These are phyloP conservation scores for Limnephilus rhombicus DNA, from an alignment of 2,888 invertebrate genomes.

Conservation along the genomic window DNA sequence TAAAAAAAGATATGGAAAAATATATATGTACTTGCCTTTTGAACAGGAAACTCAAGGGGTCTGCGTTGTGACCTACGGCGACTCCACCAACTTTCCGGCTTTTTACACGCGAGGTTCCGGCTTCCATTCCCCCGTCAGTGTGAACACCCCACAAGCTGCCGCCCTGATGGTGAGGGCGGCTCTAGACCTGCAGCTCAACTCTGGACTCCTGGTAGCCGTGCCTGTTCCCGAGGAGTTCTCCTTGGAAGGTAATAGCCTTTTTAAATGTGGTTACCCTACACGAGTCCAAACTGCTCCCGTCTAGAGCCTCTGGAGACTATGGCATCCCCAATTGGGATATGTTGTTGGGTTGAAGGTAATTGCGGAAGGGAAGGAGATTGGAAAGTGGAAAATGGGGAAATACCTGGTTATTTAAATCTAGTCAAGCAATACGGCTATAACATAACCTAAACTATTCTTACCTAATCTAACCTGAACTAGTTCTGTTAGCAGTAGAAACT, in stretches of 20 bases:
- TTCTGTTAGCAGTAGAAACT: background rate
- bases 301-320: too few species aligned
- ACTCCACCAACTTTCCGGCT: constrained; percentile 89
- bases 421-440: too few species aligned
- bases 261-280: too few species aligned
- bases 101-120: constrained; percentile 93
- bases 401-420: too few species aligned
- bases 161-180: constrained; percentile 83
- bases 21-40: background rate
- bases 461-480: background rate
- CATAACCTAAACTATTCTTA: background rate
- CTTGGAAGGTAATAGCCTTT: constrained; percentile 74
- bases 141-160: constrained; percentile 81
- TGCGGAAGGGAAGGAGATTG: too few species aligned
- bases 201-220: constrained; percentile 92
- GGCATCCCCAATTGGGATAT: too few species aligned
- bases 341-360: too few species aligned
- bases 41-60: constrained; percentile 95
- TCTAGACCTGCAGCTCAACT: constrained; percentile 77
- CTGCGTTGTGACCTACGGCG: constrained; percentile 88
- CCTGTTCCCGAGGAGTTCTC: constrained; percentile 89
- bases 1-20: too few species aligned
- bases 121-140: constrained; percentile 83
- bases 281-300: too few species aligned
- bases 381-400: too few species aligned